Percentiles rank a stretch among this genome's conserved stretches.
Evolutionary conservation across 2,797 vertebrate species (phyloP).

Genomic region (Falco cherrug): DNA sequence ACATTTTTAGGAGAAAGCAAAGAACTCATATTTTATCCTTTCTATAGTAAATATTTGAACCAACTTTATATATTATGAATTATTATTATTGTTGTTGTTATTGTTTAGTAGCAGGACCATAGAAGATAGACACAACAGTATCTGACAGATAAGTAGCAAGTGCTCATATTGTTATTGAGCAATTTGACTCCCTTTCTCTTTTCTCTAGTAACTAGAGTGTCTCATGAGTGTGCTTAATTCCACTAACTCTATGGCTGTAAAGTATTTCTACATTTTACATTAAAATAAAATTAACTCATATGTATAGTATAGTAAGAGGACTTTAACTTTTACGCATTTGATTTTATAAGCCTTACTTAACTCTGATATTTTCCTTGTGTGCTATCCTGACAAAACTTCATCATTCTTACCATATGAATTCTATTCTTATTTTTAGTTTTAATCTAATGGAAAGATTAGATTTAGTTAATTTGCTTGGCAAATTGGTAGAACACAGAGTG

Average conservation of each 20-base stretch:
- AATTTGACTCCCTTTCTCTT: neutral
- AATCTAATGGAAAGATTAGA: neutral
- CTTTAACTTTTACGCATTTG: neutral
- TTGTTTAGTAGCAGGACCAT: neutral
- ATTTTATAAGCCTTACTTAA: neutral
- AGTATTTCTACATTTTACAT: neutral
- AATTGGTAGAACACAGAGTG: neutral
- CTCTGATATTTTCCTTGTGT: neutral
- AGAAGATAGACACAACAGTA: neutral
- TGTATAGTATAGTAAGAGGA: neutral
- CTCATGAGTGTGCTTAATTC: neutral
- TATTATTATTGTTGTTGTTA: neutral
- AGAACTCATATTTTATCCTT: conserved; percentile 62
- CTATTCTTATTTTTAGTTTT: neutral
- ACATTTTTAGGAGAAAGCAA: neutral
- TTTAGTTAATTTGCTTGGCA: neutral
- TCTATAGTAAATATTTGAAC: conserved; percentile 67
- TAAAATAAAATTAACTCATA: neutral
- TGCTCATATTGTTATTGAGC: neutral
- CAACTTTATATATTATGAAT: neutral
- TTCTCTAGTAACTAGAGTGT: neutral
- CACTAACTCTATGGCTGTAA: neutral
- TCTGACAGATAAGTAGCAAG: neutral
- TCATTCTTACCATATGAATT: neutral
- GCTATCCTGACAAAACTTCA: neutral